Conservation (phyloP, 1,140 invertebrate species). For the Reticulitermes speratus region DNA sequence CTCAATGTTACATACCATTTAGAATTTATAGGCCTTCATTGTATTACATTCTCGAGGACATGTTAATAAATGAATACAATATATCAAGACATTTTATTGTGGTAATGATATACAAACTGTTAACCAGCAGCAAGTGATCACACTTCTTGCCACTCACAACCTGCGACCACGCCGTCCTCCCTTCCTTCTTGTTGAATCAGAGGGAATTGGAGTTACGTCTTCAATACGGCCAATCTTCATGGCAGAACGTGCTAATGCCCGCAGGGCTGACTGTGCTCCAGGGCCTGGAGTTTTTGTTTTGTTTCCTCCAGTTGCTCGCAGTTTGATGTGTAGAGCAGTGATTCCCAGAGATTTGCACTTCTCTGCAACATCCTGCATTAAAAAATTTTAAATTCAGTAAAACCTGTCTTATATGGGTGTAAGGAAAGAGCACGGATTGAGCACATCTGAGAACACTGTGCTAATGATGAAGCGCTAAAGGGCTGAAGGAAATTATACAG, state of each 20-base stretch:
- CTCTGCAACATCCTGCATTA: constrained; percentile 91
- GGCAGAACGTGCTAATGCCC: constrained; percentile 95
- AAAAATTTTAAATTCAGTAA: constrained; percentile 32
- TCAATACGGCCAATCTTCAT: constrained; percentile 99
- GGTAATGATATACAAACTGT: background rate
- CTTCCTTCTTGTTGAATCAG: constrained; percentile 98
- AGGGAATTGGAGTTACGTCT: constrained; percentile 99
- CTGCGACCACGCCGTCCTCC: constrained; percentile 98
- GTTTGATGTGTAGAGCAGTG: constrained; percentile 96
- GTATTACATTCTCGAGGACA: too few relatives aligned
- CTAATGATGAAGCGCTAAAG: too few relatives aligned
- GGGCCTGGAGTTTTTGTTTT: constrained; percentile 98
- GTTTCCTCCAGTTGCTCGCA: constrained; percentile 97
- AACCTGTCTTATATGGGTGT: background rate
- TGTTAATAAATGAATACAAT: background rate
- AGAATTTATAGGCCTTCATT: too few relatives aligned
- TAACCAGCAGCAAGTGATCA: background rate
- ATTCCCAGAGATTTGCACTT: constrained; percentile 97
- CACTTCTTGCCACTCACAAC: constrained; percentile 69
- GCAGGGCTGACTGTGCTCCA: constrained; percentile 95
- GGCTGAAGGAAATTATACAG: too few relatives aligned
- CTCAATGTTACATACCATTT: too few relatives aligned
- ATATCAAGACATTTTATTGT: background rate
- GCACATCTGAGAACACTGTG: too few relatives aligned
- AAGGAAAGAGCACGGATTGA: too few relatives aligned